These are phyloP conservation scores for Cydia pomonella DNA, from an alignment of 1,140 invertebrate species.

Conservation along the genomic window DNA sequence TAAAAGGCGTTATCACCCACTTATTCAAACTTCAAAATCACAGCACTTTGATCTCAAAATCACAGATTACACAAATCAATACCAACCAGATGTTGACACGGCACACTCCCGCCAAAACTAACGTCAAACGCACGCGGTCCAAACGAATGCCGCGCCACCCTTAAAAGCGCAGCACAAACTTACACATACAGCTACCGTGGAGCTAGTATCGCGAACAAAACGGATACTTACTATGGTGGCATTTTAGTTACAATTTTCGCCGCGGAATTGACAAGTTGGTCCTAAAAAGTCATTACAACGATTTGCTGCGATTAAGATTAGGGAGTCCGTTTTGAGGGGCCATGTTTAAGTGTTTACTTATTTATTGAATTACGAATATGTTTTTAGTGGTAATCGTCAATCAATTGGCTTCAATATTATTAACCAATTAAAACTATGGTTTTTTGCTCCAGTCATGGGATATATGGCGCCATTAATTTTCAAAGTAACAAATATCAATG, in stretches of 20 bases:
- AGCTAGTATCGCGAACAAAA: background rate
- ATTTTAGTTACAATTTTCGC: background rate
- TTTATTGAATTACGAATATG: slow-evolving; percentile 11
- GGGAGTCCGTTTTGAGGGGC: slow-evolving; percentile 4
- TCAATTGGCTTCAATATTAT: no score
- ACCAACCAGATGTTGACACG: slow-evolving; percentile 37
- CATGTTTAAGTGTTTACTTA: background rate
- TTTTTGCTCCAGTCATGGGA: no score
- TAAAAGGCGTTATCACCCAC: background rate
- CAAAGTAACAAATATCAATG: no score
- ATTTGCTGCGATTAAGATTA: slow-evolving; percentile 15
- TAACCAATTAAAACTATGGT: no score
- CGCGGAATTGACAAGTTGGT: background rate
- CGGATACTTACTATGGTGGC: background rate
- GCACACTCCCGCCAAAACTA: slow-evolving; percentile 40
- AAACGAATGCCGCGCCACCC: slow-evolving; percentile 41
- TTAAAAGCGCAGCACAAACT: slow-evolving; percentile 1
- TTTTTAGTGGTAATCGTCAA: slow-evolving; percentile 8
- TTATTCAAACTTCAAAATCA: slow-evolving; percentile 25
- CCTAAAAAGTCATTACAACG: background rate
- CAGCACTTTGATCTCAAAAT: background rate
- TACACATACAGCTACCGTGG: background rate
- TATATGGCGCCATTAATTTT: no score
- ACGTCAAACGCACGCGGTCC: slow-evolving; percentile 42
- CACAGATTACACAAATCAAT: slow-evolving; percentile 28